These are phyloP conservation scores for Manis pentadactyla DNA, from an alignment of 2,797 vertebrate species.

Conservation along the genomic window DNA sequence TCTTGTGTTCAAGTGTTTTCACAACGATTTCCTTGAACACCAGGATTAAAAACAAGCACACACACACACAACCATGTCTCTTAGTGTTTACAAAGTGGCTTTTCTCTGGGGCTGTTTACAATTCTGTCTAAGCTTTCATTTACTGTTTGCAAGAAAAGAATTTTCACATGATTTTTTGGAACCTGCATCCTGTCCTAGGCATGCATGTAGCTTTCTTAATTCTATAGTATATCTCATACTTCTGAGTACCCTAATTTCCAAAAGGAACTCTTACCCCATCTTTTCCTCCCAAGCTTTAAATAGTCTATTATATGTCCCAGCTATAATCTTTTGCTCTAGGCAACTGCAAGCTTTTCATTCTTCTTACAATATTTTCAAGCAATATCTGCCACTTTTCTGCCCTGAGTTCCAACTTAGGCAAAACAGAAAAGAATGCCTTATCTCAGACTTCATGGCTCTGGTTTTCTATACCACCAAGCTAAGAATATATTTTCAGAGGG, in stretches of 20 bases:
- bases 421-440: background rate
- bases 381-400: background rate
- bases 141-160: background rate
- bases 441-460: background rate
- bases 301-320: background rate
- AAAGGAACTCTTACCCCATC: background rate
- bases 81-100: background rate
- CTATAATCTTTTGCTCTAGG: background rate
- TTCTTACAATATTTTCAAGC: background rate
- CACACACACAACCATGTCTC: background rate
- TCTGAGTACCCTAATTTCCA: background rate
- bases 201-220: background rate
- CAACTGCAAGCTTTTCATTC: background rate
- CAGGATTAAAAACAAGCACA: background rate
- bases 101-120: background rate
- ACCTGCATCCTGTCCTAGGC: background rate
- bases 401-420: background rate
- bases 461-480: background rate
- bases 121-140: background rate
- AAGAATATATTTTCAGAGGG: background rate
- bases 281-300: background rate
- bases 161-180: background rate
- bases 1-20: background rate
- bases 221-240: background rate
- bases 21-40: background rate